Percentiles rank a stretch among this genome's conserved stretches.
Conservation (phyloP, 2,797 vertebrate species). For the Sebastes goodei region DNA sequence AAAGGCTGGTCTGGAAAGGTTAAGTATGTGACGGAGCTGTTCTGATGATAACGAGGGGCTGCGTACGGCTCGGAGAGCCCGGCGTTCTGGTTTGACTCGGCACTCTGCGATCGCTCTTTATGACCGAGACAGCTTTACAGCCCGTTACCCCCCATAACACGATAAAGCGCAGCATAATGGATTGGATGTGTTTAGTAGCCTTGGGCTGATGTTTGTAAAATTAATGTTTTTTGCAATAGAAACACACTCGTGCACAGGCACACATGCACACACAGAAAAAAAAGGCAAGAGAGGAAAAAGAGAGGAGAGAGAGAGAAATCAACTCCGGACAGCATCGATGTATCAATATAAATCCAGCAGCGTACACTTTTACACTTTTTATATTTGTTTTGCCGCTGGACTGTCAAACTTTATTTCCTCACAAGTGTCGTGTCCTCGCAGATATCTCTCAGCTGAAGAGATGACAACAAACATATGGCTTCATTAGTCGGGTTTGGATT, state of each 20-base stretch:
- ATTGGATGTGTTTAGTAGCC: slow-evolving; percentile 86
- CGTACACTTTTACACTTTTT: slow-evolving; percentile 63
- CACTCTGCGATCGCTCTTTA: slow-evolving; percentile 81
- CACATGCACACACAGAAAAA: slow-evolving; percentile 46
- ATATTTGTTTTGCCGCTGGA: slow-evolving; percentile 31
- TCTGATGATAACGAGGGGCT: slow-evolving; percentile 77
- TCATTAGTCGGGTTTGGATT: slow-evolving; percentile 58
- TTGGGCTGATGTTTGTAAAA: slow-evolving; percentile 85
- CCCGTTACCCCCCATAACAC: slow-evolving; percentile 83
- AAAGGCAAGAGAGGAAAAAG: slow-evolving; percentile 32
- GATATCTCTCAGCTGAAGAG: slow-evolving; percentile 43
- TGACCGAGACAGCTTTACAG: slow-evolving; percentile 85
- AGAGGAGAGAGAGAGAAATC: slow-evolving; percentile 52
- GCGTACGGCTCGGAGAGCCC: slow-evolving; percentile 71
- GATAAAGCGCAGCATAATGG: slow-evolving; percentile 84
- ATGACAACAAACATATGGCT: slow-evolving; percentile 60
- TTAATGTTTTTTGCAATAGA: slow-evolving; percentile 83
- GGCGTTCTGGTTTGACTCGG: slow-evolving; percentile 75
- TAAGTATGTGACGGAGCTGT: slow-evolving; percentile 84
- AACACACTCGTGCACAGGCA: slow-evolving; percentile 64
- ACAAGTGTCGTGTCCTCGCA: slow-evolving; percentile 31
- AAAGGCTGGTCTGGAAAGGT: slow-evolving; percentile 82
- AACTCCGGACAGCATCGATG: slow-evolving; percentile 54
- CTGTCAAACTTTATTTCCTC: slow-evolving; percentile 53
- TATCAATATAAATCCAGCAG: slow-evolving; percentile 65